Base-by-base conservation (phyloP, 2,797 vertebrate genomes). In the Acropternis orthonyx region DNA sequence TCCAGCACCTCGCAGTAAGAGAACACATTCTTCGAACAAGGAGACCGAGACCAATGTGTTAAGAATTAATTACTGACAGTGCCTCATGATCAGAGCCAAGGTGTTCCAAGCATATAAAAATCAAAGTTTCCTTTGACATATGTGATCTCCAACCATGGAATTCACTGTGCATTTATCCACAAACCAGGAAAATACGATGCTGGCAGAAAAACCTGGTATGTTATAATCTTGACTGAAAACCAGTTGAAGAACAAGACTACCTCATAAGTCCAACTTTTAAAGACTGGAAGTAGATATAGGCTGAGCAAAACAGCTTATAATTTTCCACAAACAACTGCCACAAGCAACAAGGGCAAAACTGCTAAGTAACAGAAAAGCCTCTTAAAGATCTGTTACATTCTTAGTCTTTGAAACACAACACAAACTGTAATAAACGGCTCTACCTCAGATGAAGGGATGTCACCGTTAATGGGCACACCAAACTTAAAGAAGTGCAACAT, bases 1-100 rank as follows among this genome's bases (percentile, higher is more conserved):
- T 71, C 14, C 11, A 54, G 55, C 19, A 84, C 10, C 36, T 32
- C 56, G 26, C 44, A 86, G 63, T 7, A 51, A 61, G 77, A 65
- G 14, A 67, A 63, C 12, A 52, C 3, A 21, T 44, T 71, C 81
- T 81, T 91, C 41, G 51, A 86, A 65, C 26, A 71, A 51, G 46
- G n/a, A 54, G 23, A 67, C 24, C 5, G 15, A 86, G 43, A 93
- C 4, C 8, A 62, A 9, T 0, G 0, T 1, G 46, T 12, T 39
- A 51, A 83, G n/a, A 66, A 80, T 32, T 59, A 65, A 18, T 55
- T 72, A 37, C 56, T 85, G 69, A 81, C 44, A 4, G 32, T 3
- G 5, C 23, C n/a, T 5, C 14, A 88, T 30, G 26, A 54, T 48
- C 34, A 72, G 51, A 88, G 51, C 12, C n/a, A 76, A 76, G 8